These are phyloP conservation scores for Podargus strigoides DNA, from an alignment of 2,797 vertebrate species.

Conservation along the genomic window DNA sequence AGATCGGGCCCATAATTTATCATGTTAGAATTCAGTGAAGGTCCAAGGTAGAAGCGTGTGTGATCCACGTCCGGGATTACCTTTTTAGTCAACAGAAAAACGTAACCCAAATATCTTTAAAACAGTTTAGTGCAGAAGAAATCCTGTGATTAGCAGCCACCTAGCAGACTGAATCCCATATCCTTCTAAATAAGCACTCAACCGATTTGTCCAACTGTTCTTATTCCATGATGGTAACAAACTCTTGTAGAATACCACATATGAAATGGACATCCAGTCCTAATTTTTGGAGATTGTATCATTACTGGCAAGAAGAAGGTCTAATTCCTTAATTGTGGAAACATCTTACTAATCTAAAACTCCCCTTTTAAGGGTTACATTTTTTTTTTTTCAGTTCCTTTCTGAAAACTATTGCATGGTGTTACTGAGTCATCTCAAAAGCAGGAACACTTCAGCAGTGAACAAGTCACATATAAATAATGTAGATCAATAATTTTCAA, in stretches of 20 bases:
- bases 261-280: background rate
- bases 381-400: background rate
- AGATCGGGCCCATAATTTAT: background rate
- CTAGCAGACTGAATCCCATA: background rate
- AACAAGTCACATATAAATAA: slow-evolving; percentile 52
- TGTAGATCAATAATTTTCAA: slow-evolving; percentile 54
- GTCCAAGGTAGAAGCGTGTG: background rate
- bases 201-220: background rate
- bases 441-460: slow-evolving; percentile 31
- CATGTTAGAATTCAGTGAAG: background rate
- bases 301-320: background rate
- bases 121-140: background rate
- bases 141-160: background rate
- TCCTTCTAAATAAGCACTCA: background rate
- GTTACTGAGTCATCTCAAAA: slow-evolving; percentile 47
- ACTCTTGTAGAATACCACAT: background rate
- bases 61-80: background rate
- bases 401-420: background rate
- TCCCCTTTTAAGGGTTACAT: background rate
- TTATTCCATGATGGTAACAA: background rate
- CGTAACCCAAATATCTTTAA: background rate
- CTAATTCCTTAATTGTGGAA: background rate
- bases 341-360: background rate
- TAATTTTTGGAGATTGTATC: background rate
- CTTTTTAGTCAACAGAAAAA: background rate